phyloP scores from a whole-genome alignment of 2,113 vertebrate genomes.

The Microtus montanus region DNA sequence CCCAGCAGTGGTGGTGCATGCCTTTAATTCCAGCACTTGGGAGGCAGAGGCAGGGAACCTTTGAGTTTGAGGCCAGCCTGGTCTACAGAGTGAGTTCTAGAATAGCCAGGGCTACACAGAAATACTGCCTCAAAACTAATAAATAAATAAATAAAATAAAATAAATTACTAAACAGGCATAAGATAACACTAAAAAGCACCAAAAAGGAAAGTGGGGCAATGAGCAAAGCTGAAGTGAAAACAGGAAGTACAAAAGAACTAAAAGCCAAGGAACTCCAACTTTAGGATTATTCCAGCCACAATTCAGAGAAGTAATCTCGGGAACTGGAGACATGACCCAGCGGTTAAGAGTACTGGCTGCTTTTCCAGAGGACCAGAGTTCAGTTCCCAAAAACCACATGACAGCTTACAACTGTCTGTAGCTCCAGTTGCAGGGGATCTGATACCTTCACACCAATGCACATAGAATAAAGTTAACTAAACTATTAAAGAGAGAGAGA shows the following conservation, averaged over 20 bases:
- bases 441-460: too few relatives aligned
- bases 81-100: background rate
- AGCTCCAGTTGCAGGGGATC: too few relatives aligned
- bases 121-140: background rate
- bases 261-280: background rate
- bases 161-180: background rate
- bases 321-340: too few relatives aligned
- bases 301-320: background rate
- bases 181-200: background rate
- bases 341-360: too few relatives aligned
- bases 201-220: background rate
- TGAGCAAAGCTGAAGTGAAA: background rate
- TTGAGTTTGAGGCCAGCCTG: background rate
- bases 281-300: background rate
- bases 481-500: background rate
- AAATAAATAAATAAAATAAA: background rate
- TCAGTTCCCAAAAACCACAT: too few relatives aligned
- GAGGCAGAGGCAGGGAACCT: background rate
- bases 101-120: background rate
- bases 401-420: too few relatives aligned
- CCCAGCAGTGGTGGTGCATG: background rate
- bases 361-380: too few relatives aligned
- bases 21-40: background rate
- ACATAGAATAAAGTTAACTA: too few relatives aligned
- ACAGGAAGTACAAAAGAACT: background rate